phyloP scores from a whole-genome alignment of 2,113 vertebrate genomes.

The Percopsis transmontana region DNA sequence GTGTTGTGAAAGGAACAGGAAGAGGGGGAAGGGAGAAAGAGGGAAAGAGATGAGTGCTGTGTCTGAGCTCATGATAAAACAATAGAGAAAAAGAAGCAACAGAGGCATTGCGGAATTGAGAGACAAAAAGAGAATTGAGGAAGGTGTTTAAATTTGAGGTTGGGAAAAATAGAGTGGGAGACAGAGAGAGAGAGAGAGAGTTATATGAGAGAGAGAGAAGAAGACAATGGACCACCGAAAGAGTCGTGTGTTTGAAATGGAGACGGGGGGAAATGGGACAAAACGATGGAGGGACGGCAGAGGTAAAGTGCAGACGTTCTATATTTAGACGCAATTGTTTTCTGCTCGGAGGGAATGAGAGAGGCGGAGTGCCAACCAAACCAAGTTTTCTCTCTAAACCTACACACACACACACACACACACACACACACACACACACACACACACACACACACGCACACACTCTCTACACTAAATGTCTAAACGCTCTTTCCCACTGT shows the following conservation, averaged over 20 bases:
- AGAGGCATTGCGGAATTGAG: constrained; percentile 6
- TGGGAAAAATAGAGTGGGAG: constrained; percentile 14
- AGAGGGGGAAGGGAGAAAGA: not conserved
- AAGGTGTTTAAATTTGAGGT: too few species aligned
- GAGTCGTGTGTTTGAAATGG: not conserved
- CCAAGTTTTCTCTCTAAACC: constrained; percentile 17
- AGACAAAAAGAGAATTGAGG: constrained; percentile 6
- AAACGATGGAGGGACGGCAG: constrained; percentile 37
- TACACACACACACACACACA: not conserved
- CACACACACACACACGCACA: not conserved
- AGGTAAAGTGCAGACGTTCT: constrained; percentile 55
- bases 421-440: not conserved
- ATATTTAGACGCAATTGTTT: constrained; percentile 72
- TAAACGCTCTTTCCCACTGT: not conserved
- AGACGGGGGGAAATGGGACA: constrained; percentile 8
- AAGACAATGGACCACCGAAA: not conserved
- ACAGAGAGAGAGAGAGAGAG: not conserved
- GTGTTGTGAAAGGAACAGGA: constrained; percentile 3
- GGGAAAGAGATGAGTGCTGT: not conserved
- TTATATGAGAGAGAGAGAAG: constrained; percentile 3
- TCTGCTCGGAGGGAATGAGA: constrained; percentile 27
- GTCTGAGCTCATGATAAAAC: constrained; percentile 24
- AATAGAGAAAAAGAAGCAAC: constrained; percentile 6
- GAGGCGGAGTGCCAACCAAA: constrained; percentile 29
- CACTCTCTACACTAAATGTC: not conserved